These are phyloP conservation scores for Drosophila micromelanica DNA, from an alignment of 1,140 invertebrate species.

Conservation along the genomic window DNA sequence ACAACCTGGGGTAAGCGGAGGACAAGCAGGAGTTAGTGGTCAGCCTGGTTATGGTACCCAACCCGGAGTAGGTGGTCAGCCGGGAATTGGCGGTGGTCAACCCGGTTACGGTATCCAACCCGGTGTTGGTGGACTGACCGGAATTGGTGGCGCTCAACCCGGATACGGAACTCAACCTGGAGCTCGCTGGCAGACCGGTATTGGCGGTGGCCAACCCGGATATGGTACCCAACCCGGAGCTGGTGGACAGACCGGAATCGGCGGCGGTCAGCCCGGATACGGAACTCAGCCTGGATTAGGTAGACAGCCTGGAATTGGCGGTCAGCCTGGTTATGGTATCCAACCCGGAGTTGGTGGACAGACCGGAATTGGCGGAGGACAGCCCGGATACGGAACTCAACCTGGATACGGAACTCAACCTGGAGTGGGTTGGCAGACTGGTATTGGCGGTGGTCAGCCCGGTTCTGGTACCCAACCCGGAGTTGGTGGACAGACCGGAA, in stretches of 20 bases:
- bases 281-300: slow-evolving; percentile 27
- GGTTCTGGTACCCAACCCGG: neutral
- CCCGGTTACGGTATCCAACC: slow-evolving; percentile 10
- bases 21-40: slow-evolving; percentile 15
- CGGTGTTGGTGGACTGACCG: slow-evolving; percentile 15
- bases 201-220: slow-evolving; percentile 10
- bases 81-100: slow-evolving; percentile 17
- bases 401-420: slow-evolving; percentile 9
- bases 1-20: slow-evolving; percentile 18
- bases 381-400: slow-evolving; percentile 16
- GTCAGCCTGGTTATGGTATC: neutral
- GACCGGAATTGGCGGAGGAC: slow-evolving; percentile 23
- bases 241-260: neutral
- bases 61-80: neutral
- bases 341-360: slow-evolving; percentile 18
- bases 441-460: slow-evolving; percentile 17
- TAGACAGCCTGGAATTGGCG: slow-evolving; percentile 14
- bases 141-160: slow-evolving; percentile 14
- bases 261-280: slow-evolving; percentile 33
- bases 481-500: slow-evolving; percentile 35
- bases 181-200: slow-evolving; percentile 8
- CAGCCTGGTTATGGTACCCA: slow-evolving; percentile 30
- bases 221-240: slow-evolving; percentile 24
- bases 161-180: slow-evolving; percentile 26
- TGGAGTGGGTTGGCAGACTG: slow-evolving; percentile 6